These are phyloP conservation scores for Periophthalmodon schlosseri DNA, from an alignment of 2,113 vertebrate species.

Conservation along the genomic window DNA sequence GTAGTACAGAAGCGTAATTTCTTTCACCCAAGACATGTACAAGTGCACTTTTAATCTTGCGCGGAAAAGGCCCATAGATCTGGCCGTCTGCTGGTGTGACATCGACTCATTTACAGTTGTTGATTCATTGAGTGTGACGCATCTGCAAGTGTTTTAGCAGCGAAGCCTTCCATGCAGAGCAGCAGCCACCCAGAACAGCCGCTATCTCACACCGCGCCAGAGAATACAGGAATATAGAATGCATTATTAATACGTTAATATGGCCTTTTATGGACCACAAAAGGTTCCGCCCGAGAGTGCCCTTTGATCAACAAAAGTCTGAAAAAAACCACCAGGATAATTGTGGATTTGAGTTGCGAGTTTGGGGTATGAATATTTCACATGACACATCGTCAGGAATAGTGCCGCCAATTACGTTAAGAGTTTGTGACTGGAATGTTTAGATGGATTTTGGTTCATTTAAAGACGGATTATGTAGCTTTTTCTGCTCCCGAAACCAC, in stretches of 20 bases:
- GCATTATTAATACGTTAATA: constrained; percentile 69
- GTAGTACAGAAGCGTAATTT: neutral
- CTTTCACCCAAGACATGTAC: neutral
- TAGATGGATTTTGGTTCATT: neutral
- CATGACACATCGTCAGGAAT: constrained; percentile 36
- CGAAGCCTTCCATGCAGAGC: neutral
- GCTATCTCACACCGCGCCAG: constrained; percentile 7
- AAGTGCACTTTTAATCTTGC: neutral
- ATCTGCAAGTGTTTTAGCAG: constrained; percentile 9
- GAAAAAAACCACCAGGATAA: constrained; percentile 40
- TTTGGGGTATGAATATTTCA: constrained; percentile 68
- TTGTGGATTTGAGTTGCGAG: constrained; percentile 24
- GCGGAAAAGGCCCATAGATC: constrained; percentile 4
- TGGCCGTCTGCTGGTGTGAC: constrained; percentile 3
- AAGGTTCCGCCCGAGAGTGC: constrained; percentile 47
- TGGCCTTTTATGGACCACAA: constrained; percentile 55
- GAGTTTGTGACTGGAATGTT: constrained; percentile 17
- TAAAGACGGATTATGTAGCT: neutral
- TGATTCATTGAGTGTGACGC: constrained; percentile 19
- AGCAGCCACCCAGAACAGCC: neutral
- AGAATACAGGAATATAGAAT: constrained; percentile 45
- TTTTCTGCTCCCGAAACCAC: too few relatives aligned
- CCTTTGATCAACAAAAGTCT: constrained; percentile 68
- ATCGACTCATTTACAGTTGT: constrained; percentile 13
- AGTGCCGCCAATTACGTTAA: constrained; percentile 42